phyloP scores from a whole-genome alignment of 2,113 vertebrate genomes.

The Hystrix cristata region DNA sequence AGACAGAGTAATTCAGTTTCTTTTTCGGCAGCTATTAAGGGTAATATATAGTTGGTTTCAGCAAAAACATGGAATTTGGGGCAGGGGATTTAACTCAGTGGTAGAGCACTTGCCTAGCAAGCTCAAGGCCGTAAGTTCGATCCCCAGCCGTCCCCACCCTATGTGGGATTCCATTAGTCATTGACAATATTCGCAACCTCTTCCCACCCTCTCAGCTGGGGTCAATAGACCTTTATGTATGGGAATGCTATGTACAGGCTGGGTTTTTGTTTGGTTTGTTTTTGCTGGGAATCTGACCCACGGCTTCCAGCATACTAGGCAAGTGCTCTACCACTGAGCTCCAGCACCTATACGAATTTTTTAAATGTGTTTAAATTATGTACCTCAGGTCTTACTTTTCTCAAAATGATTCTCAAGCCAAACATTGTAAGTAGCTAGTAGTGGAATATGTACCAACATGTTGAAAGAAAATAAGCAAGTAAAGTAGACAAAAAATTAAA shows the following conservation, averaged over 20 bases:
- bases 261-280: no score
- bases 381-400: constrained; percentile 35
- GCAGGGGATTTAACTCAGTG: no score
- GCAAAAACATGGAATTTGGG: background rate
- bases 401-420: background rate
- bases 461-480: constrained; percentile 60
- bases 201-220: background rate
- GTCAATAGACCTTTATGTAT: background rate
- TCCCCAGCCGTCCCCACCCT: no score
- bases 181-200: background rate
- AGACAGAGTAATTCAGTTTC: background rate
- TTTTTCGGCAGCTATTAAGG: background rate
- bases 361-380: background rate
- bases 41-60: background rate
- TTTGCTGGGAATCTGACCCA: background rate
- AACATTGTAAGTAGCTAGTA: background rate
- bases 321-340: background rate
- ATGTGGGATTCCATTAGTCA: background rate
- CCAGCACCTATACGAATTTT: background rate
- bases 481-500: constrained; percentile 6
- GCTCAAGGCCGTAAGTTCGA: no score
- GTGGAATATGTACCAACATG: background rate
- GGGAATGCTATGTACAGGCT: background rate
- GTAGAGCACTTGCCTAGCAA: no score
- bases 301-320: background rate